Conservation (phyloP, 2,888 invertebrate genomes). For the Synergus gifuensis region DNA sequence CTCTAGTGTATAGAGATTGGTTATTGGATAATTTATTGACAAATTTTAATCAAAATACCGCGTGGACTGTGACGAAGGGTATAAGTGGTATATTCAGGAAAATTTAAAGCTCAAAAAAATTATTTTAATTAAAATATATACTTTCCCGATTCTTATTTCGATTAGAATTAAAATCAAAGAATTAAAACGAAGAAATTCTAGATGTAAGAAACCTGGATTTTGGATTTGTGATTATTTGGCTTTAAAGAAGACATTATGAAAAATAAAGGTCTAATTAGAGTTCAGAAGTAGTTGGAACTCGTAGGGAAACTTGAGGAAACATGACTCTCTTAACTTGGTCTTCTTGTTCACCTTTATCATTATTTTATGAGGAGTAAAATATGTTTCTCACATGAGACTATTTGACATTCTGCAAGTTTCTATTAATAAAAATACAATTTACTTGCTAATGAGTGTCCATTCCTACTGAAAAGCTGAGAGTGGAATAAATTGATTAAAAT, state of each 20-base stretch:
- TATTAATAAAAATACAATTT: background rate
- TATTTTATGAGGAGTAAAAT: slow-evolving; percentile 1
- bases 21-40: no score
- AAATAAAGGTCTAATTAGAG: background rate
- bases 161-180: background rate
- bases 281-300: slow-evolving; percentile 14
- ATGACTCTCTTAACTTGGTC: background rate
- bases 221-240: background rate
- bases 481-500: background rate
- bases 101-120: no score
- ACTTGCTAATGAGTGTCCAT: background rate
- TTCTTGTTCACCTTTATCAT: background rate
- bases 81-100: no score
- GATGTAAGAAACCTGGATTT: background rate
- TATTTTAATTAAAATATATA: no score
- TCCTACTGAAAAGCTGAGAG: background rate
- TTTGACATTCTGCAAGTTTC: background rate
- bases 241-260: background rate
- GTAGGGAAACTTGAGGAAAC: background rate
- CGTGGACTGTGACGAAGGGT: no score
- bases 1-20: no score
- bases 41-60: no score
- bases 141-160: background rate
- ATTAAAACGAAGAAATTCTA: background rate
- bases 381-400: background rate